These are phyloP conservation scores for Eutrigla gurnardus DNA, from an alignment of 2,797 vertebrate species.

Conservation along the genomic window DNA sequence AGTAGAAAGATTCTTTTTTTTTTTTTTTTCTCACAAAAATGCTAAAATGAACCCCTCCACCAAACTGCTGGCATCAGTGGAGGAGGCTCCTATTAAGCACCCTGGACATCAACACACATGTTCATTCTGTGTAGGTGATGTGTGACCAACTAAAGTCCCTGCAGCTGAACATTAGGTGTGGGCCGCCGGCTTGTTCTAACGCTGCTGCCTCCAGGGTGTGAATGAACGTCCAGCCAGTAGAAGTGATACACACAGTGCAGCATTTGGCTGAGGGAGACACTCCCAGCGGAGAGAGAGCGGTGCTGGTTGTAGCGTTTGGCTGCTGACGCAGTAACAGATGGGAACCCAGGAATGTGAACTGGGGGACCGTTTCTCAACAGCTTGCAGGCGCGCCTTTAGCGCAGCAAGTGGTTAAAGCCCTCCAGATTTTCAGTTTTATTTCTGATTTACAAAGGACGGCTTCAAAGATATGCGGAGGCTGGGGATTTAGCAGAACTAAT, in stretches of 20 bases:
- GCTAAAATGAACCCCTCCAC: conserved; percentile 14
- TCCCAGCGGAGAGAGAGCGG: not conserved
- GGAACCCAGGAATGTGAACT: conserved; percentile 60
- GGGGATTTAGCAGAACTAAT: conserved; percentile 47
- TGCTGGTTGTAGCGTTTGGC: conserved; percentile 69
- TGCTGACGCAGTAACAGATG: conserved; percentile 66
- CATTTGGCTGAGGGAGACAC: conserved; percentile 42
- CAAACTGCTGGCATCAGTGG: conserved; percentile 26
- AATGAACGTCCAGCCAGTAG: conserved; percentile 47
- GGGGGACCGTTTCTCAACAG: conserved; percentile 59
- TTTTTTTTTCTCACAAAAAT: not conserved
- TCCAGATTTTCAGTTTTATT: conserved; percentile 71
- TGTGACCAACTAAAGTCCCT: conserved; percentile 30
- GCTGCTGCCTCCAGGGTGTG: conserved; percentile 55
- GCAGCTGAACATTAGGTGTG: conserved; percentile 44
- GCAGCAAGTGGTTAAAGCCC: conserved; percentile 68
- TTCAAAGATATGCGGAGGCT: conserved; percentile 43
- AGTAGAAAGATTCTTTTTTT: too few species aligned
- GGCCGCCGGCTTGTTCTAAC: conserved; percentile 41
- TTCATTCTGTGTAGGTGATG: conserved; percentile 37
- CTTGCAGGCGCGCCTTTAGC: conserved; percentile 57
- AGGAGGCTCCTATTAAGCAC: conserved; percentile 28
- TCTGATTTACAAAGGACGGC: conserved; percentile 36
- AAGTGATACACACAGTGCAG: conserved; percentile 22
- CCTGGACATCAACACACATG: conserved; percentile 4